Conservation (phyloP, 1,140 invertebrate genomes). For the Trichonephila inaurata region DNA sequence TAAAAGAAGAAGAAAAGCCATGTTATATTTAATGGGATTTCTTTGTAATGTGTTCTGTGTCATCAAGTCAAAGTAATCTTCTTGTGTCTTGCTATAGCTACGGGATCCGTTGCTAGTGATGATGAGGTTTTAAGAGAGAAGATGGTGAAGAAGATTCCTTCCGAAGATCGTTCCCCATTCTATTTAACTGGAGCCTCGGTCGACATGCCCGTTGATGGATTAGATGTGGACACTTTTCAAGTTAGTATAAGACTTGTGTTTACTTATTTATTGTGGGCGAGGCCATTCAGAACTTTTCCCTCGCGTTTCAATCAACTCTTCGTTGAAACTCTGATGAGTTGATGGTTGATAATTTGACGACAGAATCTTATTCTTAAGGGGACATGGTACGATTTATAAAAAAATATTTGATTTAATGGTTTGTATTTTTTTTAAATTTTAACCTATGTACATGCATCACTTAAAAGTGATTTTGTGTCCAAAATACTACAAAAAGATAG, state of each 20-base stretch:
- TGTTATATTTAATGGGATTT: slow-evolving; percentile 71
- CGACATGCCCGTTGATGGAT: slow-evolving; percentile 71
- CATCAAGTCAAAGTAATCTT: slow-evolving; percentile 63
- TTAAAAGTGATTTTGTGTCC: too few species aligned
- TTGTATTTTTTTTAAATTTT: too few species aligned
- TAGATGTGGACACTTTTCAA: slow-evolving; percentile 70
- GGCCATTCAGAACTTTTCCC: background rate
- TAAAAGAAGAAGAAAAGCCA: slow-evolving; percentile 19
- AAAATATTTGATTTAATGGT: too few species aligned
- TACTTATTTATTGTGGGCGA: slow-evolving; percentile 14
- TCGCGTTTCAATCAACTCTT: background rate
- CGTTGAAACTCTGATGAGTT: background rate
- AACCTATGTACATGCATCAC: too few species aligned
- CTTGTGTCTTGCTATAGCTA: slow-evolving; percentile 42
- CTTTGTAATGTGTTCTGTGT: slow-evolving; percentile 64
- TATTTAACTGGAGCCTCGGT: slow-evolving; percentile 71
- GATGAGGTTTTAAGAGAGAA: slow-evolving; percentile 65
- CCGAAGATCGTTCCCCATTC: slow-evolving; percentile 66
- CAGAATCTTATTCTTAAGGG: background rate
- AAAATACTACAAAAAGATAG: too few species aligned
- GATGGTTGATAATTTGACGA: background rate
- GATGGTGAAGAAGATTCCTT: slow-evolving; percentile 68
- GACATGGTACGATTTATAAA: too few species aligned
- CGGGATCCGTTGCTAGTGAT: slow-evolving; percentile 49
- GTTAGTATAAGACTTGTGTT: slow-evolving; percentile 40